A percentile compares a stretch with the other conserved stretches of the same genome.
phyloP scores from a whole-genome alignment of 1,140 invertebrate species.

The Magallana gigas region DNA sequence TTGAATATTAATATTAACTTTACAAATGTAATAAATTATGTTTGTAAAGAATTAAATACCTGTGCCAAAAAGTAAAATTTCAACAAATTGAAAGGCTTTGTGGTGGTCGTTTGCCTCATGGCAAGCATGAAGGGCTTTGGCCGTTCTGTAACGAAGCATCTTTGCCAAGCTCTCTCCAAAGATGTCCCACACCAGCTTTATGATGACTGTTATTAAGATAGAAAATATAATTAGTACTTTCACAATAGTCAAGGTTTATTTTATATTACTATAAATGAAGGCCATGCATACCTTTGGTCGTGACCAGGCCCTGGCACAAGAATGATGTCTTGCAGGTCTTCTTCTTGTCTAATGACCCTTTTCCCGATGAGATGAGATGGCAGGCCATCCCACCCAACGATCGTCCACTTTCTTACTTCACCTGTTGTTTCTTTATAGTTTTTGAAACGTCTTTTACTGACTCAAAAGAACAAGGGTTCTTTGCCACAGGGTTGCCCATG shows the following conservation, averaged over 20 bases:
- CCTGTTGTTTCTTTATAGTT: not conserved
- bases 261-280: not conserved
- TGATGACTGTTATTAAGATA: not conserved
- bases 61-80: conserved; percentile 23
- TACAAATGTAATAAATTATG: not conserved
- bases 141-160: conserved; percentile 7
- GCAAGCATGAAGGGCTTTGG: not conserved
- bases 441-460: conserved; percentile 8
- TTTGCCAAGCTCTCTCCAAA: conserved; percentile 20
- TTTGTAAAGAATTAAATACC: not conserved
- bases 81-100: conserved; percentile 39
- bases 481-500: conserved; percentile 5
- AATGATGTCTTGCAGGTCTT: conserved; percentile 5
- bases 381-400: conserved; percentile 41
- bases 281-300: conserved; percentile 4
- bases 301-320: conserved; percentile 35
- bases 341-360: not conserved
- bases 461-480: conserved; percentile 42
- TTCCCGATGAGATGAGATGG: conserved; percentile 9
- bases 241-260: not conserved
- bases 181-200: conserved; percentile 40
- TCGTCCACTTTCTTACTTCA: conserved; percentile 17
- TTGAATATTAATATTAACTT: not conserved
- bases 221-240: not conserved
- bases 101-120: conserved; percentile 46